phyloP scores from a whole-genome alignment of 2,888 invertebrate genomes.

The Cyclophora punctaria region DNA sequence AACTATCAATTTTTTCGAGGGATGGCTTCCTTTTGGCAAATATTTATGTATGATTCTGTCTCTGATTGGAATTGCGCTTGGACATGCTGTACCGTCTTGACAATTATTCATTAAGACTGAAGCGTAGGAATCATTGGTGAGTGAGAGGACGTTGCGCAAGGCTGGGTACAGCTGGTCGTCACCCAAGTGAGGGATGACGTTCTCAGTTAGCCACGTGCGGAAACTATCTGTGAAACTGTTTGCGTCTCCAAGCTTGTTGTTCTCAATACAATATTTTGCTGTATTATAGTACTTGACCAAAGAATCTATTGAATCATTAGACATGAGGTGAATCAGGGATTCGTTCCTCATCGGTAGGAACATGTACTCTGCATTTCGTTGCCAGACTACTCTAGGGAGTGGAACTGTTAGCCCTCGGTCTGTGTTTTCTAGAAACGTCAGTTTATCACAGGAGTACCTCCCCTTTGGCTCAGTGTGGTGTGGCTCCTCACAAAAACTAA shows the following conservation, averaged over 20 bases:
- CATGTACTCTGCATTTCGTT: slow-evolving; percentile 66
- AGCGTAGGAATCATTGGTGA: slow-evolving; percentile 32
- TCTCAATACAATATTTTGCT: slow-evolving; percentile 66
- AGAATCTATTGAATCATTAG: slow-evolving; percentile 40
- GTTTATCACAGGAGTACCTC: slow-evolving; percentile 37
- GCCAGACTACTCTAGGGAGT: slow-evolving; percentile 76
- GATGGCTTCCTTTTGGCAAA: too few species aligned
- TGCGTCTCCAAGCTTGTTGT: slow-evolving; percentile 41
- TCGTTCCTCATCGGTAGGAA: slow-evolving; percentile 75
- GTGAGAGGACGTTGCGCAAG: slow-evolving; percentile 61
- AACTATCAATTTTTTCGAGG: slow-evolving; percentile 40
- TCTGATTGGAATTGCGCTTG: slow-evolving; percentile 1
- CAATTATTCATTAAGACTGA: not conserved
- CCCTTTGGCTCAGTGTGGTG: slow-evolving; percentile 7
- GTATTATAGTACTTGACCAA: slow-evolving; percentile 75
- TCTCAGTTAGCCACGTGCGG: slow-evolving; percentile 68
- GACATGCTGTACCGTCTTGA: not conserved
- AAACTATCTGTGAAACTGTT: slow-evolving; percentile 68
- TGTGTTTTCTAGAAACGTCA: slow-evolving; percentile 47
- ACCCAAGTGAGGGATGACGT: slow-evolving; percentile 69
- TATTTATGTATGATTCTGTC: slow-evolving; percentile 9
- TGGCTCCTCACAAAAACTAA: too few species aligned
- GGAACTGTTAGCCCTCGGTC: slow-evolving; percentile 51
- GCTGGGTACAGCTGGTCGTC: slow-evolving; percentile 78
- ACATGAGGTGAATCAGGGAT: slow-evolving; percentile 34